Percentiles rank a stretch among this genome's conserved stretches.
These are phyloP conservation scores for Apostichopus japonicus DNA, from an alignment of 35 echinoderm and acorn worm species.

Conservation along the genomic window DNA sequence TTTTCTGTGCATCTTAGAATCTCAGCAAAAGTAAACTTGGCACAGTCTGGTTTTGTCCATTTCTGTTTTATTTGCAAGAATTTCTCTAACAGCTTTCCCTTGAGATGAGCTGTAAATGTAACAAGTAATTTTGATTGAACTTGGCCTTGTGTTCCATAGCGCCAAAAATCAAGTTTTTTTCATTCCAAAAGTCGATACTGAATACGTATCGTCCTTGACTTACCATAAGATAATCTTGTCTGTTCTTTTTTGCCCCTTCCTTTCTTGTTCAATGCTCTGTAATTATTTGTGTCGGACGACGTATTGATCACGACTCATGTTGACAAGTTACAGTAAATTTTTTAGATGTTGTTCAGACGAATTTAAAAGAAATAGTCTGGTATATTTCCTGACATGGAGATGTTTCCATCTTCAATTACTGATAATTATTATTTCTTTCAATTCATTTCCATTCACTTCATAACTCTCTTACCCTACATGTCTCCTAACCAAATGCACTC, in stretches of 20 bases:
- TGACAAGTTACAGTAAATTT: not conserved
- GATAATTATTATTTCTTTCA: no score
- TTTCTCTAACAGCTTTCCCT: not conserved
- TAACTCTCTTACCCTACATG: no score
- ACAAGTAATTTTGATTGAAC: constrained; percentile 18
- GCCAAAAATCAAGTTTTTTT: not conserved
- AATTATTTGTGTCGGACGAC: not conserved
- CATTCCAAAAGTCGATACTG: constrained; percentile 1
- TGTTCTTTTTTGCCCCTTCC: not conserved
- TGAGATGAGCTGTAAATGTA: constrained; percentile 41
- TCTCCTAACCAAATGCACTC: no score
- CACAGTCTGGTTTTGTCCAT: not conserved
- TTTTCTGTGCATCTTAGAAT: not conserved
- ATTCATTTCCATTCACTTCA: no score
- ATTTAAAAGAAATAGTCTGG: no score
- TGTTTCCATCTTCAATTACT: no score
- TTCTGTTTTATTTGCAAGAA: not conserved
- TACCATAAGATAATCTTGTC: constrained; percentile 5
- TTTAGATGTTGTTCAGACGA: no score
- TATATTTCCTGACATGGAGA: not conserved
- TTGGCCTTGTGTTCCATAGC: constrained; percentile 9
- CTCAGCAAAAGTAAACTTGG: not conserved
- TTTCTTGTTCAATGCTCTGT: not conserved
- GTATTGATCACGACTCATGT: not conserved
- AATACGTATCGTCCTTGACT: constrained; percentile 23